Conservation (phyloP, 2,113 vertebrate species). For the Carlito syrichta region DNA sequence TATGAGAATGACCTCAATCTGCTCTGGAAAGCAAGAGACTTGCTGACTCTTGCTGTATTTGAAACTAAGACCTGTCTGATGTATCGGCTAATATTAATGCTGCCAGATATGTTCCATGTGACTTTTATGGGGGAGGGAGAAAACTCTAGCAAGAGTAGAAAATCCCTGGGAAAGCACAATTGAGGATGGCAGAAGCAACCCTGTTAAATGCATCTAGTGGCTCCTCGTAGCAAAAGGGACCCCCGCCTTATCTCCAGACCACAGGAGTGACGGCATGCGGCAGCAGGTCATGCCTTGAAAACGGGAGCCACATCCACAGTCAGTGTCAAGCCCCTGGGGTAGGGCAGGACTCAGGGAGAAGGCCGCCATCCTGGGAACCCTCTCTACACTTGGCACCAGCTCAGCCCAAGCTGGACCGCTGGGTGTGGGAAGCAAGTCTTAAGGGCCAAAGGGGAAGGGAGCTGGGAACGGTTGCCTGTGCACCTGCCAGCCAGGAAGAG, state of each 20-base stretch:
- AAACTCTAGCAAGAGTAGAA: not conserved
- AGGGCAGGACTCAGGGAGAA: not conserved
- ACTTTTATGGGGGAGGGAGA: accelerated
- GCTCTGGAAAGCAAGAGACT: not conserved
- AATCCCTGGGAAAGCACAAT: not conserved
- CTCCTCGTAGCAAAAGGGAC: not conserved
- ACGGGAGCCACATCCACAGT: not conserved
- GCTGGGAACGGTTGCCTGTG: accelerated
- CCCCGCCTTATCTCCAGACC: not conserved
- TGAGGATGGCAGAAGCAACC: not conserved
- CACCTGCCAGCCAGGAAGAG: not conserved
- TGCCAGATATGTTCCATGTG: too few species aligned
- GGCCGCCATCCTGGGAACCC: not conserved
- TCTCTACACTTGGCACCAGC: accelerated
- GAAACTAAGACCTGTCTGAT: accelerated
- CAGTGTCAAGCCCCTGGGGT: not conserved
- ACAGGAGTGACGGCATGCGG: accelerated
- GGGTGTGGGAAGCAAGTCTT: not conserved
- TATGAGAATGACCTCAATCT: accelerated
- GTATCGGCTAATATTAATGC: accelerated
- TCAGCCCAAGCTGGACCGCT: accelerated
- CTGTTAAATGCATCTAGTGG: too few species aligned
- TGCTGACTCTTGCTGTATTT: not conserved
- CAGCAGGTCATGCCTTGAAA: not conserved
- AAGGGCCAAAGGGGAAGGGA: not conserved